Conservation (phyloP, 2,888 invertebrate species). For the Stenoptilia bipunctidactyla region DNA sequence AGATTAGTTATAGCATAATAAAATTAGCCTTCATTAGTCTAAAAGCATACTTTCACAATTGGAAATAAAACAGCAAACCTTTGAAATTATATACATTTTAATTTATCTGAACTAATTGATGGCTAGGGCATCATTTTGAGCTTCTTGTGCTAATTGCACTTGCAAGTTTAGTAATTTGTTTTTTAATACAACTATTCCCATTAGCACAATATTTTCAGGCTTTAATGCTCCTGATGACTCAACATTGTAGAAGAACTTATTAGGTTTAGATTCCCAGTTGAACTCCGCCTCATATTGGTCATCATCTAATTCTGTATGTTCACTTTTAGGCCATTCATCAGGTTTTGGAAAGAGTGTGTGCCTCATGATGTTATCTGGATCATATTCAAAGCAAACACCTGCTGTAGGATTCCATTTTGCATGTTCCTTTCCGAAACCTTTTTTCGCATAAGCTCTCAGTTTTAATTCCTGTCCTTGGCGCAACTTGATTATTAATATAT, state of each 20-base stretch:
- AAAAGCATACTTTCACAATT: too few relatives aligned
- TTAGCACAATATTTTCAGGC: slow-evolving; percentile 96
- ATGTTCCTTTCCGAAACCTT: slow-evolving; percentile 97
- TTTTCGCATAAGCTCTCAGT: slow-evolving; percentile 95
- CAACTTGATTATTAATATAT: slow-evolving; percentile 81
- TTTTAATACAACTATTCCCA: slow-evolving; percentile 93
- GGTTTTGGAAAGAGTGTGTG: slow-evolving; percentile 97
- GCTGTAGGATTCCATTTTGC: slow-evolving; percentile 99
- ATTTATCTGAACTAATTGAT: slow-evolving; percentile 58
- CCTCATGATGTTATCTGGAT: slow-evolving; percentile 97
- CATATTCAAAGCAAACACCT: slow-evolving; percentile 98
- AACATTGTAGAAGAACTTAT: slow-evolving; percentile 97
- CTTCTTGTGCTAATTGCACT: slow-evolving; percentile 90
- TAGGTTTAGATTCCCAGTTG: slow-evolving; percentile 95
- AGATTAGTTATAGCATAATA: too few relatives aligned
- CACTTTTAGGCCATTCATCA: slow-evolving; percentile 99
- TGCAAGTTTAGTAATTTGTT: slow-evolving; percentile 96
- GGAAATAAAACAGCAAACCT: too few relatives aligned
- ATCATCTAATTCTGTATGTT: slow-evolving; percentile 93
- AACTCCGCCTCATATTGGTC: slow-evolving; percentile 94
- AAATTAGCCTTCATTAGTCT: too few relatives aligned
- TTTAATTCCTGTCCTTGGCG: slow-evolving; percentile 93
- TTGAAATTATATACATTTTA: too few relatives aligned
- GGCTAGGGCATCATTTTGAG: slow-evolving; percentile 85
- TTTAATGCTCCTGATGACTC: slow-evolving; percentile 95